Evolutionary conservation across 1,140 invertebrate species (phyloP).

Genomic region (Aphaenogaster floridana): DNA sequence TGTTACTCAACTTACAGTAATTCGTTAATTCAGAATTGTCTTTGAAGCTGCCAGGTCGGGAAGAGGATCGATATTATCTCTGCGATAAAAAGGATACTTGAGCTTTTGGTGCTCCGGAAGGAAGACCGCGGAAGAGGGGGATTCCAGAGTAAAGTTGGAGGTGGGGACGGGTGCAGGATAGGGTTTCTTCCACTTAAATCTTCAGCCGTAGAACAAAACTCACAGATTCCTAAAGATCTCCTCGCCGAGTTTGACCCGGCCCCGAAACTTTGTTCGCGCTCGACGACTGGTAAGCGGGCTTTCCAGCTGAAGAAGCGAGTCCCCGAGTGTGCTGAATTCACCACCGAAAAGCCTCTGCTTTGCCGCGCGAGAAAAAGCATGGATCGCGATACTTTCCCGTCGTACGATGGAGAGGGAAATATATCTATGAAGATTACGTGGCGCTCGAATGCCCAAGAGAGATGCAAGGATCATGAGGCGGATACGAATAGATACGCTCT

Average conservation of each 20-base stretch:
- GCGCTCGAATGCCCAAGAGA: not conserved
- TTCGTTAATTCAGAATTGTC: conserved; percentile 58
- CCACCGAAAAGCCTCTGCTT: conserved; percentile 23
- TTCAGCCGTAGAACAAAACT: conserved; percentile 63
- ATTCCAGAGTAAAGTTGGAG: not conserved
- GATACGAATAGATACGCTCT: conserved; percentile 14
- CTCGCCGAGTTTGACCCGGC: conserved; percentile 46
- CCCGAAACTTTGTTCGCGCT: conserved; percentile 58
- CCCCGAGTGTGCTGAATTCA: conserved; percentile 45
- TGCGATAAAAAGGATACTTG: conserved; percentile 52
- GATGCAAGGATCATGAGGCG: conserved; percentile 41
- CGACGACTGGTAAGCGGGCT: conserved; percentile 47
- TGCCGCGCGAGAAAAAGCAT: conserved; percentile 33
- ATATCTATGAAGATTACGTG: conserved; percentile 46
- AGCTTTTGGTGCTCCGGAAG: conserved; percentile 27
- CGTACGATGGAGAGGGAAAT: not conserved
- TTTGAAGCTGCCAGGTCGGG: conserved; percentile 49
- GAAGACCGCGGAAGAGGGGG: not conserved
- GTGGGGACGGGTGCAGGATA: conserved; percentile 31
- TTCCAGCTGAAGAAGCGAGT: conserved; percentile 47
- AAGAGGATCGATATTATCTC: conserved; percentile 50
- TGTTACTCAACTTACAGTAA: not conserved
- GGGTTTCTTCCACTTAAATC: conserved; percentile 56
- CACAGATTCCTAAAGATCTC: conserved; percentile 59
- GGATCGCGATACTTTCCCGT: conserved; percentile 1